These are phyloP conservation scores for Caenorhabditis plicata DNA, from an alignment of 2,888 invertebrate genomes.

Conservation along the genomic window DNA sequence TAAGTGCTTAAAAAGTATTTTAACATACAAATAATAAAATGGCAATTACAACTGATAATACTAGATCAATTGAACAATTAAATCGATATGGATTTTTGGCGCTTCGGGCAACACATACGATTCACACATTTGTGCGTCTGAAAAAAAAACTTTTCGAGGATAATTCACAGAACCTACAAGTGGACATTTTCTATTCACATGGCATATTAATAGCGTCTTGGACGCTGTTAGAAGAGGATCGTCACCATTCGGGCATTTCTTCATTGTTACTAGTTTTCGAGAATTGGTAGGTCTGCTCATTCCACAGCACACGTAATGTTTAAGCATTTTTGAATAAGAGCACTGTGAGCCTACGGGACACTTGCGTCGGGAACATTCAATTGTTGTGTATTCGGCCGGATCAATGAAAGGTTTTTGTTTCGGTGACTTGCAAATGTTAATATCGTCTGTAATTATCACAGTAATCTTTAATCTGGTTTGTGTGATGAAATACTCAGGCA, in stretches of 20 bases:
- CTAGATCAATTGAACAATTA: no score
- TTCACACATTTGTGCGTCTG: conserved; percentile 37
- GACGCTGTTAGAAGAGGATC: conserved; percentile 45
- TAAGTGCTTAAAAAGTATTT: no score
- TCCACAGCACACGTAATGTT: conserved; percentile 41
- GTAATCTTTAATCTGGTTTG: background rate
- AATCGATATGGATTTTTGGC: no score
- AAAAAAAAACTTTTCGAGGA: background rate
- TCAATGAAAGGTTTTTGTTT: conserved; percentile 25
- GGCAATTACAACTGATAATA: no score
- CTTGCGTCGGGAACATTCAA: conserved; percentile 24
- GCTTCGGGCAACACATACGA: conserved; percentile 43
- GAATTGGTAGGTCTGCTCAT: no score
- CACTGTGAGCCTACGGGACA: conserved; percentile 37
- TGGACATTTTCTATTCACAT: conserved; percentile 41
- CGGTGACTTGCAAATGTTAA: conserved; percentile 31
- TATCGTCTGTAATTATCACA: conserved; percentile 16
- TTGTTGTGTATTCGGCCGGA: conserved; percentile 16
- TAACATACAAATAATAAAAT: no score
- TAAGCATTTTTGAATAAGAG: conserved; percentile 37
- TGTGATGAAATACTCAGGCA: conserved; percentile 41
- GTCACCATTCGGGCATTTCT: conserved; percentile 51
- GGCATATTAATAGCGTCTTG: conserved; percentile 48
- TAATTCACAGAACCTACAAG: conserved; percentile 3
- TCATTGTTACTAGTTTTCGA: no score